A percentile compares a stretch with the other conserved stretches of the same genome.
These are phyloP conservation scores for Spatula versicolor DNA, from an alignment of 2,797 vertebrate genomes.

Conservation along the genomic window DNA sequence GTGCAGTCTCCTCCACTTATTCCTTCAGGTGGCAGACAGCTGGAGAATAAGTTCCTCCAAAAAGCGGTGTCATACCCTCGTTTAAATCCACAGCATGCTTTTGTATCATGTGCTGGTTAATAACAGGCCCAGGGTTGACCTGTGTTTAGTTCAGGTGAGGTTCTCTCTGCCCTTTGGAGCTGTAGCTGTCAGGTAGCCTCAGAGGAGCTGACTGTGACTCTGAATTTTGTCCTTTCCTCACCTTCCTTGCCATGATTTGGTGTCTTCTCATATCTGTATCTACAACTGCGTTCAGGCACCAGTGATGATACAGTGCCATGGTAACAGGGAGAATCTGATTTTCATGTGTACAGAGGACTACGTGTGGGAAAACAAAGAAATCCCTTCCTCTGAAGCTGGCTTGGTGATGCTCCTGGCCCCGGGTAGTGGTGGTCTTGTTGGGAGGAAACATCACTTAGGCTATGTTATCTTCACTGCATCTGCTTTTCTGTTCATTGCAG, in stretches of 20 bases:
- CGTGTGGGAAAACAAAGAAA: background rate
- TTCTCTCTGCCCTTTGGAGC: background rate
- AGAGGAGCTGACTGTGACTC: background rate
- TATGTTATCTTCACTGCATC: background rate
- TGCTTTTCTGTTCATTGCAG: background rate
- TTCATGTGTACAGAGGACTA: constrained; percentile 1
- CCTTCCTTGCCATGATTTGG: constrained; percentile 27
- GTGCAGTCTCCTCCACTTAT: background rate
- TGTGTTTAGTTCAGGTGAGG: background rate
- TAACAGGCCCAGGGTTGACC: background rate
- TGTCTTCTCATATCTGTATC: constrained; percentile 11
- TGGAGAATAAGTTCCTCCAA: background rate
- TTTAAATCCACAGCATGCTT: background rate
- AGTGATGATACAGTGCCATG: constrained; percentile 40
- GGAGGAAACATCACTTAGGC: background rate
- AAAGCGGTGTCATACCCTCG: background rate
- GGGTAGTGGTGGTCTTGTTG: background rate
- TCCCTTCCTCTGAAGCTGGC: background rate
- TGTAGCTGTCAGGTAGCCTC: background rate
- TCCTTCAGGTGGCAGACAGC: background rate
- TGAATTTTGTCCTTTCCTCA: constrained; percentile 32
- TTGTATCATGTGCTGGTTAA: background rate
- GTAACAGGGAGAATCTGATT: constrained; percentile 53
- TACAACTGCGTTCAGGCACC: constrained; percentile 6
- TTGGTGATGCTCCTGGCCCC: background rate